These are phyloP conservation scores for Sebastes cheni DNA, from an alignment of 2,797 vertebrate genomes.

Conservation along the genomic window DNA sequence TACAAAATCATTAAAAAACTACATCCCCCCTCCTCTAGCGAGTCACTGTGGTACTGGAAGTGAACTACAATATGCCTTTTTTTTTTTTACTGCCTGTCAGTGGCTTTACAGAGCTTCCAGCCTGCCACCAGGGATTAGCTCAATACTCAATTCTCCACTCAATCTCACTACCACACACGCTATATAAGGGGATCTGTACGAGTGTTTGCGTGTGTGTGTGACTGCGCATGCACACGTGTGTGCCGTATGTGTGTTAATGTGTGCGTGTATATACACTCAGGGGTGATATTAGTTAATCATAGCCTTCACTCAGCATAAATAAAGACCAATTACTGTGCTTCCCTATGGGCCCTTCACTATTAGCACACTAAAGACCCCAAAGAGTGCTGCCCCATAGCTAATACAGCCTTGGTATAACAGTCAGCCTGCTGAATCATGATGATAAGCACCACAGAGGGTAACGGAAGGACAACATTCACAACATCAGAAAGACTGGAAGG, in stretches of 20 bases:
- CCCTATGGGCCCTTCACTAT: conserved; percentile 72
- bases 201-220: background rate
- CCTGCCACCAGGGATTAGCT: conserved; percentile 66
- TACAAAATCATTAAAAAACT: conserved; percentile 34
- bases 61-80: conserved; percentile 52
- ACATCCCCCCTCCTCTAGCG: conserved; percentile 4
- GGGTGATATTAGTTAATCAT: conserved; percentile 82
- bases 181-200: conserved; percentile 44
- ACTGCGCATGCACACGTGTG: background rate
- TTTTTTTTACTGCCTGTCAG: conserved; percentile 51
- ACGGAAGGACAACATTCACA: conserved; percentile 49
- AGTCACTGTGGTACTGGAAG: conserved; percentile 32
- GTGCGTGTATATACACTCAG: conserved; percentile 65
- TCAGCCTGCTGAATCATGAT: conserved; percentile 65
- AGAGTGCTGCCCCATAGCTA: conserved; percentile 72
- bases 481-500: conserved; percentile 22
- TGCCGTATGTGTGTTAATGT: conserved; percentile 36
- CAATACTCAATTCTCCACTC: conserved; percentile 72
- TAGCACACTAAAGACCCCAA: conserved; percentile 79
- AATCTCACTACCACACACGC: conserved; percentile 59
- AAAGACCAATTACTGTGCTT: conserved; percentile 79
- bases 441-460: conserved; percentile 63
- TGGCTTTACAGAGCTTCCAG: conserved; percentile 62
- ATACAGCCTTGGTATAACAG: conserved; percentile 51
- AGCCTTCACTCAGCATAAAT: conserved; percentile 82